phyloP scores from a whole-genome alignment of 92 coral and sea anemone genomes.

The Paramuricea clavata region DNA sequence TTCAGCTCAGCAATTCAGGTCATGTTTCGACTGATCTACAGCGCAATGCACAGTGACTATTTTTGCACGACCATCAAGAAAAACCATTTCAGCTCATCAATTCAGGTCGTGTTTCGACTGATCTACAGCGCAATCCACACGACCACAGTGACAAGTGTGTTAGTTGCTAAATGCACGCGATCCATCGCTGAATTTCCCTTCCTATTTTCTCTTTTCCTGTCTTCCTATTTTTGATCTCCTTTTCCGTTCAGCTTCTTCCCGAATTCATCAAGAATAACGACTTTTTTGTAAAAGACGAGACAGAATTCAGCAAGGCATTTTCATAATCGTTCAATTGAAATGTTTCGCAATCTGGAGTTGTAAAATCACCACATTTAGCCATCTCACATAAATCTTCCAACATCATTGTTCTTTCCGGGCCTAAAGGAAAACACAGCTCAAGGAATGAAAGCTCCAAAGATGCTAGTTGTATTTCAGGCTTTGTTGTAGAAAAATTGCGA shows the following conservation, averaged over 20 bases:
- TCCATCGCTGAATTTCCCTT: too few relatives aligned
- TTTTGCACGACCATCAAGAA: too few relatives aligned
- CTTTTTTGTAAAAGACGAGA: conserved; percentile 73
- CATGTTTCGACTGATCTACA: too few relatives aligned
- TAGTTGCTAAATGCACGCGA: too few relatives aligned
- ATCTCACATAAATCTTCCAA: conserved; percentile 81
- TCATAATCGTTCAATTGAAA: conserved; percentile 77
- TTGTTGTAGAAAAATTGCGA: background rate
- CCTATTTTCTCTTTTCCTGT: too few relatives aligned
- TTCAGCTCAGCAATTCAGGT: too few relatives aligned
- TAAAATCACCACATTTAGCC: conserved; percentile 68
- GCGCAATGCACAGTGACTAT: too few relatives aligned
- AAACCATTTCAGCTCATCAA: too few relatives aligned
- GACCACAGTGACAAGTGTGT: too few relatives aligned
- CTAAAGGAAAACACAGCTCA: conserved; percentile 43
- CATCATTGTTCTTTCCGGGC: conserved; percentile 72
- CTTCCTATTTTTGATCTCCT: too few relatives aligned
- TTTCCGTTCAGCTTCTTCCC: background rate
- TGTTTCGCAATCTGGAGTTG: conserved; percentile 77
- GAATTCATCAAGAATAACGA: conserved; percentile 18
- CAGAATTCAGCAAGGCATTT: conserved; percentile 74
- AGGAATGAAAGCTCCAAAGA: background rate
- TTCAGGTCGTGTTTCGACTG: too few relatives aligned
- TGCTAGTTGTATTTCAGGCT: background rate
- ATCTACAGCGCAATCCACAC: too few relatives aligned